phyloP scores from a whole-genome alignment of 2,797 vertebrate species.

The Moxostoma hubbsi region DNA sequence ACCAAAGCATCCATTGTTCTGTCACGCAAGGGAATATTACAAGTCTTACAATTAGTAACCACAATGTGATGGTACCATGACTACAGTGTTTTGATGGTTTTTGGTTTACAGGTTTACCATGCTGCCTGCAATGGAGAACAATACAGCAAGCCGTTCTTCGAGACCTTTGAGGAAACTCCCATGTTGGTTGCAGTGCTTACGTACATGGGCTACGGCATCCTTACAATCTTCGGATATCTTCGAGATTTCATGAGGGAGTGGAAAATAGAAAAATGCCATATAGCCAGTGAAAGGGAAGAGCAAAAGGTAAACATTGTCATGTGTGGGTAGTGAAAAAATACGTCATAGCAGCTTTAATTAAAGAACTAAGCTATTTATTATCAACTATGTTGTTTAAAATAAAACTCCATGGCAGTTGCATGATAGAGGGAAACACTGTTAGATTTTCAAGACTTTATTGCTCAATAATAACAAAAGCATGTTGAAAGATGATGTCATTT shows the following conservation, averaged over 20 bases:
- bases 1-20: neutral
- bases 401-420: neutral
- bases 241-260: conserved; percentile 85
- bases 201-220: conserved; percentile 86
- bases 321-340: neutral
- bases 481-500: neutral
- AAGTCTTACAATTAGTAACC: neutral
- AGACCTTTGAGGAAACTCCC: conserved; percentile 87
- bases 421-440: neutral
- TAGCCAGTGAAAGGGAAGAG: conserved; percentile 84
- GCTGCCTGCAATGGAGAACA: conserved; percentile 80
- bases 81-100: conserved; percentile 14
- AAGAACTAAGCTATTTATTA: neutral
- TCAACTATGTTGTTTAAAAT: neutral
- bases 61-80: conserved; percentile 18
- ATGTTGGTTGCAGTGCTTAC: conserved; percentile 88
- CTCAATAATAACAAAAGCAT: too few species aligned
- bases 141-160: conserved; percentile 82
- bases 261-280: conserved; percentile 87
- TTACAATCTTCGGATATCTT: conserved; percentile 88
- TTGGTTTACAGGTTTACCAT: conserved; percentile 71
- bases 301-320: conserved; percentile 77
- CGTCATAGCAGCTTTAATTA: neutral
- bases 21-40: neutral
- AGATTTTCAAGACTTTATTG: too few species aligned